A percentile compares a stretch with the other conserved stretches of the same genome.
Evolutionary conservation across 2,113 vertebrate species (phyloP).

Genomic region (Patagioenas fasciata): DNA sequence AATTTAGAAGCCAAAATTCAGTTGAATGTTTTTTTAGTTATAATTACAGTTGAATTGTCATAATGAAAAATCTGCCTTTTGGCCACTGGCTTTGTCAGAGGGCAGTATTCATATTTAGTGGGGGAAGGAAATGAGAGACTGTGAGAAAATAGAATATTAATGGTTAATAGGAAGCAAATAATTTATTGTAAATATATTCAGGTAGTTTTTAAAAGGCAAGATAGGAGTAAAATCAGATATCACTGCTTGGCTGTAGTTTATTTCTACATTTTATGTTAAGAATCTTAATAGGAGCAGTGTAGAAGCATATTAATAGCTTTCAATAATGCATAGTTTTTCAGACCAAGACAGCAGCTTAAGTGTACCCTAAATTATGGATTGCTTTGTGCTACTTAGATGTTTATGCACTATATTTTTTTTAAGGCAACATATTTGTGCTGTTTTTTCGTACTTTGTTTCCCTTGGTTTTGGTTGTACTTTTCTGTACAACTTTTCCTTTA

Average conservation of each 20-base stretch:
- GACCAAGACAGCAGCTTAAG: not conserved
- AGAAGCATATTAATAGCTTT: too few relatives aligned
- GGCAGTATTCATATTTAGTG: not conserved
- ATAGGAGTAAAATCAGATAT: not conserved
- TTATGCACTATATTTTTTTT: not conserved
- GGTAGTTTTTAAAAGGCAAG: not conserved
- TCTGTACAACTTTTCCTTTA: not conserved
- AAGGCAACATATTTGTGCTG: not conserved
- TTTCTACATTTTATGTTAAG: not conserved
- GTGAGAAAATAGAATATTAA: not conserved
- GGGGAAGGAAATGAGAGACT: not conserved
- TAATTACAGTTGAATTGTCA: not conserved
- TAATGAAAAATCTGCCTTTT: not conserved
- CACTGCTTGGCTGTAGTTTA: not conserved
- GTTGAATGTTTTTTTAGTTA: not conserved
- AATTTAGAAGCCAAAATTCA: not conserved
- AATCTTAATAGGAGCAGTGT: not conserved
- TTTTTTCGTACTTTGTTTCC: not conserved
- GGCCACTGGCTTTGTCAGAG: not conserved
- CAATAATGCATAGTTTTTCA: too few relatives aligned
- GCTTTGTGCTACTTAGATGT: not conserved
- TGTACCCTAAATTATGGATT: not conserved
- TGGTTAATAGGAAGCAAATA: not conserved
- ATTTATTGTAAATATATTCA: not conserved
- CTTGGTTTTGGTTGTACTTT: not conserved